phyloP scores from a whole-genome alignment of 1,140 invertebrate species.

The Aleiodes sp. region DNA sequence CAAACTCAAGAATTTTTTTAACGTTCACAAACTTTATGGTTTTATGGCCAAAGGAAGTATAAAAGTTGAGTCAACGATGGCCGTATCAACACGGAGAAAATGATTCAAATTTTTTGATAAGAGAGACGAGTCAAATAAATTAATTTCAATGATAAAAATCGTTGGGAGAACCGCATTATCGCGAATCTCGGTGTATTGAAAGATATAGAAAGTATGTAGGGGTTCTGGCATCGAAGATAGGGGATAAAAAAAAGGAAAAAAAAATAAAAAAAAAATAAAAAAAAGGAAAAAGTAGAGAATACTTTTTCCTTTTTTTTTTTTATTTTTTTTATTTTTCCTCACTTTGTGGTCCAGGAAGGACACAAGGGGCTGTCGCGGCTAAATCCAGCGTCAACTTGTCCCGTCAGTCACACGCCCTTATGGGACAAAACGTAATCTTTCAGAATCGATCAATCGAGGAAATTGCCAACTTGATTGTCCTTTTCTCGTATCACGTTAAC shows the following conservation, averaged over 20 bases:
- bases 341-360: conserved; percentile 7
- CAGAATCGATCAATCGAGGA: conserved; percentile 47
- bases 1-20: too few relatives aligned
- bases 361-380: background rate
- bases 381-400: conserved; percentile 3
- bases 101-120: background rate
- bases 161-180: background rate
- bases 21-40: background rate
- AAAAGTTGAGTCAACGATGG: background rate
- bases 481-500: background rate
- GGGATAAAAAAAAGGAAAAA: too few relatives aligned
- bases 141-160: background rate
- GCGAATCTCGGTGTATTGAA: background rate
- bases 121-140: background rate
- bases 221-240: too few relatives aligned
- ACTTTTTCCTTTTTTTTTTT: background rate
- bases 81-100: background rate
- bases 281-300: too few relatives aligned
- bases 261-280: too few relatives aligned
- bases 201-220: background rate
- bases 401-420: conserved; percentile 34
- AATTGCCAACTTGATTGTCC: conserved; percentile 41
- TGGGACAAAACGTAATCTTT: conserved; percentile 16
- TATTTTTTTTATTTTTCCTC: background rate
- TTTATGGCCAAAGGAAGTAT: background rate